phyloP scores from a whole-genome alignment of 2,113 vertebrate species.

The Oenanthe melanoleuca region DNA sequence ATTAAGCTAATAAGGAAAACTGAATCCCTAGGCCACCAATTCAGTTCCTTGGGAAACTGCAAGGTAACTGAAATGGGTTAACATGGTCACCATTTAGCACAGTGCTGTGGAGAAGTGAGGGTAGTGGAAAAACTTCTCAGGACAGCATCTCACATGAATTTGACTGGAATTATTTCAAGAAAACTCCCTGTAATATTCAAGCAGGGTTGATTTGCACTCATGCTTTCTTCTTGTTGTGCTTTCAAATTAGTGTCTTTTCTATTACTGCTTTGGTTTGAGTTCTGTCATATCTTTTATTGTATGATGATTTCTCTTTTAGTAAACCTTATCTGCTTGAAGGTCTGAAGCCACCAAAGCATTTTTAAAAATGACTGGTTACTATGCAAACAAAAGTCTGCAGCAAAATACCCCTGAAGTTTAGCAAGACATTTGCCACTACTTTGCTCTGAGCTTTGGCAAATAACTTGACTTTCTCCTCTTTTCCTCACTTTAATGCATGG shows the following conservation, averaged over 20 bases:
- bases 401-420: background rate
- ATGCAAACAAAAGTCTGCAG: background rate
- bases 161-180: background rate
- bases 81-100: background rate
- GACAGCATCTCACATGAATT: background rate
- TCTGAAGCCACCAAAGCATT: background rate
- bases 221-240: background rate
- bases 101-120: background rate
- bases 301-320: background rate
- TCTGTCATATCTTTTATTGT: background rate
- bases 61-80: background rate
- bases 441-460: background rate
- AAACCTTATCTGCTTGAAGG: background rate
- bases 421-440: background rate
- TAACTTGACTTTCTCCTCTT: background rate
- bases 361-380: background rate
- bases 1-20: slow-evolving; percentile 33
- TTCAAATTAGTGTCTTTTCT: background rate
- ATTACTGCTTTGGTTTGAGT: background rate
- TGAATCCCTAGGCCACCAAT: background rate
- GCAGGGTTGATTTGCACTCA: background rate
- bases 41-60: background rate
- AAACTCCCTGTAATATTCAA: background rate
- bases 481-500: background rate
- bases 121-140: background rate